Conservation (phyloP, 2,797 vertebrate genomes). For the Schizopygopsis pylzovi region DNA sequence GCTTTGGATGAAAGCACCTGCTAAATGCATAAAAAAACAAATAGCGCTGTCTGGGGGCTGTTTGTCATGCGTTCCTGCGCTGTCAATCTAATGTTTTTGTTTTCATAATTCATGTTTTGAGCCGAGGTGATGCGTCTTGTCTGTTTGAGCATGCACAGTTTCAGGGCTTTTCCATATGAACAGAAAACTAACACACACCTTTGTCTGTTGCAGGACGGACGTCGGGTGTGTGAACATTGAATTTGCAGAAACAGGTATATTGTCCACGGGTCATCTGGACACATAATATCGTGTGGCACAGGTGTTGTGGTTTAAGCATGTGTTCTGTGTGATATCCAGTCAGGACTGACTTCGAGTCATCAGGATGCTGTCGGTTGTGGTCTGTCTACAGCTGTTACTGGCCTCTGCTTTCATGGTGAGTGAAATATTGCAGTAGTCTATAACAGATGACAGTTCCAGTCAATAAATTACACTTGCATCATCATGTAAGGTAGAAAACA, state of each 20-base stretch:
- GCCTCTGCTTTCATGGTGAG: conserved; percentile 74
- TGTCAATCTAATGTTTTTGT: neutral
- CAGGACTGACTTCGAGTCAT: conserved; percentile 52
- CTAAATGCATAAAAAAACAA: no score
- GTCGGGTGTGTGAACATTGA: neutral
- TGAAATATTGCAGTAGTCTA: conserved; percentile 33
- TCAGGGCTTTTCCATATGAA: neutral
- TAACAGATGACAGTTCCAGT: neutral
- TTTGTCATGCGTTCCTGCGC: neutral
- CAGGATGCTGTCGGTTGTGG: conserved; percentile 70
- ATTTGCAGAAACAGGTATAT: neutral
- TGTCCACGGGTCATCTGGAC: neutral
- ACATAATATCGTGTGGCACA: neutral
- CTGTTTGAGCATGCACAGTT: conserved; percentile 31
- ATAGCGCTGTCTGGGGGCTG: neutral
- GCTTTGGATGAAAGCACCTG: no score
- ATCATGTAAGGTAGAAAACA: neutral
- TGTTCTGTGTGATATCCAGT: conserved; percentile 12
- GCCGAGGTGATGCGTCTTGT: neutral
- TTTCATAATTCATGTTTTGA: conserved; percentile 1
- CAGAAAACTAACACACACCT: neutral
- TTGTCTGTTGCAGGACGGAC: conserved; percentile 35
- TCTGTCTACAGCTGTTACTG: conserved; percentile 74
- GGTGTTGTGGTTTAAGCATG: neutral
- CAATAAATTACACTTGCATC: neutral